These are phyloP conservation scores for Cynoglossus semilaevis DNA, from an alignment of 2,113 vertebrate species.

Conservation along the genomic window DNA sequence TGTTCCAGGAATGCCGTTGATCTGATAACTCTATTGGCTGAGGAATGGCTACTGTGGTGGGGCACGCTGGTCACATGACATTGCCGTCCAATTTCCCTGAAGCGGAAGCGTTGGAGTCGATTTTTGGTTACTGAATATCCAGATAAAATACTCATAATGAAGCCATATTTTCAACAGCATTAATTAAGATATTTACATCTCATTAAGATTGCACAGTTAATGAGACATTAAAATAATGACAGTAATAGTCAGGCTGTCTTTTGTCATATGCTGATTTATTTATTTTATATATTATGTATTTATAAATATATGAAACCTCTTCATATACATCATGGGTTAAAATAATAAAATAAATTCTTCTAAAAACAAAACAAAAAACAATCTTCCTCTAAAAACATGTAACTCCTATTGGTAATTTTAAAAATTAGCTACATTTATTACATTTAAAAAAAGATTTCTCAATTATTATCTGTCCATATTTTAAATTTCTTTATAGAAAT, in stretches of 20 bases:
- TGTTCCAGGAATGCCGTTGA: slow-evolving; percentile 63
- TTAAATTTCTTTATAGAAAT: not conserved
- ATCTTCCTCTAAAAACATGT: not conserved
- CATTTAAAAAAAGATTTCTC: no score
- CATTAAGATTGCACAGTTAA: no score
- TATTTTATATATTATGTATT: no score
- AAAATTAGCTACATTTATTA: no score
- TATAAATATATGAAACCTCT: no score
- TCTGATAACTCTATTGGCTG: slow-evolving; percentile 72
- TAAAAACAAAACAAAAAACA: not conserved
- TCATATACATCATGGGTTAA: no score
- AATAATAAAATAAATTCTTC: no score
- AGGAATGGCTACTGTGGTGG: slow-evolving; percentile 68
- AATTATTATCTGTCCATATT: not conserved
- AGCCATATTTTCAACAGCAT: not conserved
- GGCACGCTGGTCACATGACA: slow-evolving; percentile 70
- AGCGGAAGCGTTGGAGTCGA: slow-evolving; percentile 41
- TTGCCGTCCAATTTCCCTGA: slow-evolving; percentile 57
- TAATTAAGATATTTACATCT: no score
- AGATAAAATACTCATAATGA: slow-evolving; percentile 10
- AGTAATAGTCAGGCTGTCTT: no score
- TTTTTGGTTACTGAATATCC: slow-evolving; percentile 34
- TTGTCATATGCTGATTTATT: no score
- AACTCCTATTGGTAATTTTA: no score
- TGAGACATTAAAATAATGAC: no score